Evolutionary conservation across 2,888 invertebrate species (phyloP).

Genomic region (Cantharis rustica): DNA sequence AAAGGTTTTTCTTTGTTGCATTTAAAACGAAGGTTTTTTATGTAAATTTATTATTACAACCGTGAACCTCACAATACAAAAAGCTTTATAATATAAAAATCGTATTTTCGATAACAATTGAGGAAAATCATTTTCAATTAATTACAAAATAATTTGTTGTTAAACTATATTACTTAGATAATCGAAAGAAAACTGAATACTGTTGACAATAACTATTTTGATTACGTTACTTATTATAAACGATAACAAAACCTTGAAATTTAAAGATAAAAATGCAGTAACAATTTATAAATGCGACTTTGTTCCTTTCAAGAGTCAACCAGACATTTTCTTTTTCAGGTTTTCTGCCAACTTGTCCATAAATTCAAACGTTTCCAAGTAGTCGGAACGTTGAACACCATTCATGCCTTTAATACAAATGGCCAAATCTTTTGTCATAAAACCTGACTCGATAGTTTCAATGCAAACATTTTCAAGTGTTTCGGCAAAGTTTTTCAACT

Average conservation of each 20-base stretch:
- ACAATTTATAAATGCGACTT: slow-evolving; percentile 5
- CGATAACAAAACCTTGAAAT: not conserved
- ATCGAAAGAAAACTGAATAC: not conserved
- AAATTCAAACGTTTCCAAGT: slow-evolving; percentile 96
- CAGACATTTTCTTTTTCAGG: slow-evolving; percentile 65
- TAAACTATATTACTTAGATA: not conserved
- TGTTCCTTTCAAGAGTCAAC: not conserved
- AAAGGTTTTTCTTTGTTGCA: not conserved
- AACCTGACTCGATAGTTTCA: slow-evolving; percentile 91
- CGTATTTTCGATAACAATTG: not conserved
- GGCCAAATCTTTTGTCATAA: slow-evolving; percentile 98
- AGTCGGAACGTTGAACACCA: slow-evolving; percentile 78
- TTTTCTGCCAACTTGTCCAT: slow-evolving; percentile 94
- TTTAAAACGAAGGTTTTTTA: not conserved
- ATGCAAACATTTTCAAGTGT: slow-evolving; percentile 89
- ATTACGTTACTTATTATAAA: not conserved
- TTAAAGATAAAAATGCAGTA: not conserved
- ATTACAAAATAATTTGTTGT: not conserved
- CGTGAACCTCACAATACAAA: not conserved
- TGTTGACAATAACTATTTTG: not conserved
- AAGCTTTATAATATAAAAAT: not conserved
- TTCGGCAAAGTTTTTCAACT: slow-evolving; percentile 79
- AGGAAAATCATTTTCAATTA: not conserved
- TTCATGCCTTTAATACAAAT: slow-evolving; percentile 96
- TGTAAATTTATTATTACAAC: not conserved